Evolutionary conservation across 2,113 vertebrate species (phyloP).

Genomic region (Cynocephalus volans): DNA sequence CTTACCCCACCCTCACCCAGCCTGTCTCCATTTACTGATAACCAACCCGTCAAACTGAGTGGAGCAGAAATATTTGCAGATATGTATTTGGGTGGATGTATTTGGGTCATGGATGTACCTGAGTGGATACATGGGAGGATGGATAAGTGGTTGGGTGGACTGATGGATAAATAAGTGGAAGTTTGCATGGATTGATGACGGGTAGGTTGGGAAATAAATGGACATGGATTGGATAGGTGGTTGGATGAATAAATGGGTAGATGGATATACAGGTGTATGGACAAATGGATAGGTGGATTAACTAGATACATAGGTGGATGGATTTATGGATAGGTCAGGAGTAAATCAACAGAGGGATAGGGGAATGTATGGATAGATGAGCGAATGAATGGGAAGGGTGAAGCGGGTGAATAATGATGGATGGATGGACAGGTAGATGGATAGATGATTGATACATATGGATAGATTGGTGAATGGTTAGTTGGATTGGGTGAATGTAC

Average conservation of each 20-base stretch:
- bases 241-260: slow-evolving; percentile 22
- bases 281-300: background rate
- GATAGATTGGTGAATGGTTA: background rate
- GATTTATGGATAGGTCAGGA: background rate
- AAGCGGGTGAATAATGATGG: background rate
- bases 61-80: slow-evolving; percentile 54
- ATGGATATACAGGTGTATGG: background rate
- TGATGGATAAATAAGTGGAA: slow-evolving; percentile 38
- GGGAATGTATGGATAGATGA: background rate
- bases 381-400: background rate
- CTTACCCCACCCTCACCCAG: background rate
- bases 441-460: background rate
- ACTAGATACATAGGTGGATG: background rate
- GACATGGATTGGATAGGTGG: background rate
- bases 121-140: slow-evolving; percentile 23
- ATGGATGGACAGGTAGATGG: slow-evolving; percentile 6
- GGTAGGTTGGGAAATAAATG: slow-evolving; percentile 35
- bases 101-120: slow-evolving; percentile 34
- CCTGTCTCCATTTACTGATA: slow-evolving; percentile 3
- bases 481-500: slow-evolving; percentile 2
- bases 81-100: background rate
- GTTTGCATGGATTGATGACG: slow-evolving; percentile 28
- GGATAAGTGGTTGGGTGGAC: slow-evolving; percentile 54
- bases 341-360: background rate
- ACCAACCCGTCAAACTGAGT: slow-evolving; percentile 22